phyloP scores from a whole-genome alignment of 2,797 vertebrate species.

The Hapalemur alaotrensis region DNA sequence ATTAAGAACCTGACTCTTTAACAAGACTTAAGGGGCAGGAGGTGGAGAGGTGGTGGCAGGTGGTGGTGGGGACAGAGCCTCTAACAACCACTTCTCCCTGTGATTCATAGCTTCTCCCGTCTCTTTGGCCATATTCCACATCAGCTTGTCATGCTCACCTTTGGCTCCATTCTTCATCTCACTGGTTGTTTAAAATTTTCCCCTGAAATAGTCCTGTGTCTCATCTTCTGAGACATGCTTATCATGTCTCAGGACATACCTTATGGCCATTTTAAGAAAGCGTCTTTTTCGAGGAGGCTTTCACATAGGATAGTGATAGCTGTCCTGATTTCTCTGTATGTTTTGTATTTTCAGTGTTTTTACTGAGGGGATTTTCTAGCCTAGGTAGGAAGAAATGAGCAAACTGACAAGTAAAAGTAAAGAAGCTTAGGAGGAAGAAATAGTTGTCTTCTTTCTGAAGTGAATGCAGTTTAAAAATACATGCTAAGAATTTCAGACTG shows the following conservation, averaged over 20 bases:
- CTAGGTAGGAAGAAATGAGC: constrained; percentile 42
- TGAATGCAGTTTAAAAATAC: constrained; percentile 54
- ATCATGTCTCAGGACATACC: neutral
- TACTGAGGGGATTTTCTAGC: constrained; percentile 45
- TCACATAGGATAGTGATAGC: neutral
- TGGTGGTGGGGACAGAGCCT: neutral
- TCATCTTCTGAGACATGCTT: neutral
- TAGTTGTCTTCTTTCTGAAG: constrained; percentile 52
- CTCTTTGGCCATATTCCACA: neutral
- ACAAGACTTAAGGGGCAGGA: neutral
- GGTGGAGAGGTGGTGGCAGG: neutral
- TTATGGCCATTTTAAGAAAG: constrained; percentile 16
- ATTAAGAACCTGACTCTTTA: neutral
- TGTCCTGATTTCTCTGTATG: neutral
- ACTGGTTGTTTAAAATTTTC: neutral
- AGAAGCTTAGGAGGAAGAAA: constrained; percentile 50
- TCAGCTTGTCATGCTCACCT: neutral
- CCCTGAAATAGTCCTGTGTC: neutral
- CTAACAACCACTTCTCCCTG: neutral
- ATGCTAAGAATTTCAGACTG: constrained; percentile 38
- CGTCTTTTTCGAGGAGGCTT: constrained; percentile 7
- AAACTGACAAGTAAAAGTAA: constrained; percentile 35
- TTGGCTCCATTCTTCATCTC: neutral
- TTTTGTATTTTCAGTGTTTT: constrained; percentile 46
- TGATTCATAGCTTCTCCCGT: neutral